These are phyloP conservation scores for Myopa tessellatipennis DNA, from an alignment of 2,888 invertebrate genomes.

Conservation along the genomic window DNA sequence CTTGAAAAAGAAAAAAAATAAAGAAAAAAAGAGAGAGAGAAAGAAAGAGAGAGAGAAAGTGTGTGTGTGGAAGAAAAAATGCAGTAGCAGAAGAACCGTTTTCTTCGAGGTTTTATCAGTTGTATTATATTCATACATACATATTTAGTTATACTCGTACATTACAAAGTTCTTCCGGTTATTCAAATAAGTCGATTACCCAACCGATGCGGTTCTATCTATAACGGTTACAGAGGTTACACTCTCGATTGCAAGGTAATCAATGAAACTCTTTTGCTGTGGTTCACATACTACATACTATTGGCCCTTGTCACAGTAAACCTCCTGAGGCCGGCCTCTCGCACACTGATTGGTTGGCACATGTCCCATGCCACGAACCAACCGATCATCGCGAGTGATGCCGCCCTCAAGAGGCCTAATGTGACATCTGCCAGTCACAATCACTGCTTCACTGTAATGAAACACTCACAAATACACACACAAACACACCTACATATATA, in stretches of 20 bases:
- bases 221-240: not conserved
- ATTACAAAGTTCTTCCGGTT: not conserved
- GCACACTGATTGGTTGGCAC: too few species aligned
- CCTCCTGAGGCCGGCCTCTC: too few species aligned
- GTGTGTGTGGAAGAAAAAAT: not conserved
- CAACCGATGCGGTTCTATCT: too few species aligned
- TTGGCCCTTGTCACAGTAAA: too few species aligned
- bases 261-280: conserved; percentile 13
- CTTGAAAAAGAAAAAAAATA: too few species aligned
- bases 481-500: too few species aligned
- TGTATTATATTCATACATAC: not conserved
- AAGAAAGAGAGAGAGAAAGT: too few species aligned
- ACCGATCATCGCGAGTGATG: too few species aligned
- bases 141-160: not conserved
- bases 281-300: not conserved
- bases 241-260: conserved; percentile 21
- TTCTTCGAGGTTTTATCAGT: not conserved
- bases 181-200: too few species aligned
- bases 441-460: not conserved
- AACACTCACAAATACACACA: not conserved
- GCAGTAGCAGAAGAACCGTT: not conserved
- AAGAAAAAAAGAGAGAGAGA: too few species aligned
- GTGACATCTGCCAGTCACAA: not conserved
- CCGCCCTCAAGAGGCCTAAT: too few species aligned
- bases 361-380: too few species aligned